phyloP scores from a whole-genome alignment of 2,888 invertebrate species.

The Didymodactylos carnosus region DNA sequence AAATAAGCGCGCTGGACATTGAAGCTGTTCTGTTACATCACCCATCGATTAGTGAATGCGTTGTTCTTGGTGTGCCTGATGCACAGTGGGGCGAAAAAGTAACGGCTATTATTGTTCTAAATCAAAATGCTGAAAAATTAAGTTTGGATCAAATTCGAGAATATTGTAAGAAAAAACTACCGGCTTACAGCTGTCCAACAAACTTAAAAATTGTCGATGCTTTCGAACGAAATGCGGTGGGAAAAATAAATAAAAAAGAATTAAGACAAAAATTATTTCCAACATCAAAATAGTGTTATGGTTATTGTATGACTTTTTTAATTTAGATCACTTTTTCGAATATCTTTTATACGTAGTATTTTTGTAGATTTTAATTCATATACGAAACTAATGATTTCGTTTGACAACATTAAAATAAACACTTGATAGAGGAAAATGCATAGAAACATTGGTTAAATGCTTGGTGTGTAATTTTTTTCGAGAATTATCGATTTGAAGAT shows the following conservation, averaged over 20 bases:
- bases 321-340: too few species aligned
- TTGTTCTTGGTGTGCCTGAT: slow-evolving; percentile 57
- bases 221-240: slow-evolving; percentile 65
- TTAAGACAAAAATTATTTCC: slow-evolving; percentile 17
- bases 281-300: too few species aligned
- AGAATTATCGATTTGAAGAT: too few species aligned
- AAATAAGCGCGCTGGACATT: slow-evolving; percentile 63
- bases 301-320: too few species aligned
- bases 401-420: too few species aligned
- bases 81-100: slow-evolving; percentile 62
- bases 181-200: slow-evolving; percentile 28
- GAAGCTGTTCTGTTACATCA: slow-evolving; percentile 58
- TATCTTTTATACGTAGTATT: too few species aligned
- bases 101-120: slow-evolving; percentile 32
- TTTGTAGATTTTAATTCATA: too few species aligned
- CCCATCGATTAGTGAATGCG: slow-evolving; percentile 52
- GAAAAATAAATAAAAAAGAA: slow-evolving; percentile 49
- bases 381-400: too few species aligned
- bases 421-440: too few species aligned
- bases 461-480: too few species aligned
- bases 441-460: too few species aligned
- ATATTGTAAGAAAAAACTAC: slow-evolving; percentile 32
- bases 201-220: slow-evolving; percentile 29
- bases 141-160: slow-evolving; percentile 17
- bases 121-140: not conserved